Conservation (phyloP, 2,113 vertebrate species). For the Numenius arquata region DNA sequence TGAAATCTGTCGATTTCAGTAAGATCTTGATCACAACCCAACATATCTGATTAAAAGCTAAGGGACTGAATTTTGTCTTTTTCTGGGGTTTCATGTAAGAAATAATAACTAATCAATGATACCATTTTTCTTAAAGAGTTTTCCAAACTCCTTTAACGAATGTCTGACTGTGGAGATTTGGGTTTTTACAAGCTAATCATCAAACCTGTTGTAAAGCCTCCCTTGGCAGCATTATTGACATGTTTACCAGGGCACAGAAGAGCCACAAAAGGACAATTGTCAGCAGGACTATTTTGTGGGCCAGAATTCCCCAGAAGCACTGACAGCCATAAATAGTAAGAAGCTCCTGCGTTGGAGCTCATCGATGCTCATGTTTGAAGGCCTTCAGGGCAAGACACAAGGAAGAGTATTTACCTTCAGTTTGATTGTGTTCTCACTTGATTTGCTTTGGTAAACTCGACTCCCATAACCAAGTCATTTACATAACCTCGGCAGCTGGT, state of each 20-base stretch:
- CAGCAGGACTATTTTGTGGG: background rate
- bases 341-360: background rate
- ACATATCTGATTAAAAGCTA: background rate
- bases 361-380: background rate
- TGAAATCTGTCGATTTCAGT: background rate
- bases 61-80: background rate
- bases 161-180: background rate
- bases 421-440: background rate
- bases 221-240: background rate
- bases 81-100: background rate
- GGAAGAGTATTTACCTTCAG: background rate
- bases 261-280: background rate
- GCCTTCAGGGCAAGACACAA: background rate
- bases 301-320: background rate
- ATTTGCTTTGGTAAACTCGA: background rate
- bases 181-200: background rate
- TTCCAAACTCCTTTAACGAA: background rate
- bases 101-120: background rate
- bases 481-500: background rate
- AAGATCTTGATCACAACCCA: background rate
- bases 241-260: background rate
- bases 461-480: background rate
- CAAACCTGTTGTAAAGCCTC: background rate
- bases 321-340: background rate
- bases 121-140: background rate